phyloP scores from a whole-genome alignment of 2,113 vertebrate genomes.

The Dryoscopus gambensis region DNA sequence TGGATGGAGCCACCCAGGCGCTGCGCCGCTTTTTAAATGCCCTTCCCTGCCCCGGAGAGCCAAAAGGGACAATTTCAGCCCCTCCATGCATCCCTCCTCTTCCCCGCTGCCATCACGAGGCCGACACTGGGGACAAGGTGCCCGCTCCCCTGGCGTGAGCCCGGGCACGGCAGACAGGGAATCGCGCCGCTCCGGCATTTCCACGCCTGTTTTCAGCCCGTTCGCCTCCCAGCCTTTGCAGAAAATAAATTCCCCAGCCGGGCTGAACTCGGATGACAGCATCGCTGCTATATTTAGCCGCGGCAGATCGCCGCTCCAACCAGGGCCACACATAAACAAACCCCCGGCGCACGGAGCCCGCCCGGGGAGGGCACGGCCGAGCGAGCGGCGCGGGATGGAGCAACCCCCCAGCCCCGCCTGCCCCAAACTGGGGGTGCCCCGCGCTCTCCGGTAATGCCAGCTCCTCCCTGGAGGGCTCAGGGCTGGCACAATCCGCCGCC shows the following conservation, averaged over 20 bases:
- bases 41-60: not conserved
- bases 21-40: not conserved
- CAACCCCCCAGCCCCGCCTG: not conserved
- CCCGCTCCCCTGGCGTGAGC: not conserved
- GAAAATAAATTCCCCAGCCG: slow-evolving; percentile 42
- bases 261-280: slow-evolving; percentile 56
- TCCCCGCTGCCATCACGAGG: accelerated
- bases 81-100: not conserved
- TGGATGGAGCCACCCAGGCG: accelerated
- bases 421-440: not conserved
- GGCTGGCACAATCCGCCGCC: not conserved
- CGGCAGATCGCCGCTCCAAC: not conserved
- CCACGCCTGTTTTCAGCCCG: not conserved
- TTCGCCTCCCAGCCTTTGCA: slow-evolving; percentile 26
- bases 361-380: not conserved
- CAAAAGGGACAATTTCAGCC: not conserved
- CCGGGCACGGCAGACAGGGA: not conserved
- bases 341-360: not conserved
- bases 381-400: not conserved
- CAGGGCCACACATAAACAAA: slow-evolving; percentile 47
- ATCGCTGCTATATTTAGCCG: slow-evolving; percentile 40
- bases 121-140: accelerated
- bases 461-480: not conserved
- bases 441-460: not conserved
- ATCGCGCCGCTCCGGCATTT: not conserved